phyloP scores from a whole-genome alignment of 2,113 vertebrate genomes.

The Psittacula cyanocephala region DNA sequence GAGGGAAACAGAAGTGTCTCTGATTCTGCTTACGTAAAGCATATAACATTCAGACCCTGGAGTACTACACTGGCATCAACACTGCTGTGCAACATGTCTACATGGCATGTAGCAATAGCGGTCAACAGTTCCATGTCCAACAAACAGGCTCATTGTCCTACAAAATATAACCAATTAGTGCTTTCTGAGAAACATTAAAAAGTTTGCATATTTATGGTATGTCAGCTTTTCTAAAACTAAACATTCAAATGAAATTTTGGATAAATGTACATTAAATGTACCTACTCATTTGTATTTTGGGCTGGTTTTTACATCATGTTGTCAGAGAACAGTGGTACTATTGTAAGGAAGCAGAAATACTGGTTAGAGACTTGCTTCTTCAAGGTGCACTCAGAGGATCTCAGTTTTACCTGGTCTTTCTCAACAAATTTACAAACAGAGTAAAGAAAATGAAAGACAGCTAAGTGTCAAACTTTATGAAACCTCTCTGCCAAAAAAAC shows the following conservation, averaged over 20 bases:
- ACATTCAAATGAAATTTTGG: not conserved
- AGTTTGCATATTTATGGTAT: not conserved
- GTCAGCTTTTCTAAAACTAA: not conserved
- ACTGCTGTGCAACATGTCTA: not conserved
- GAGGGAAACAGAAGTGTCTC: not conserved
- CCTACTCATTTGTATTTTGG: not conserved
- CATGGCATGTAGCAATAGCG: not conserved
- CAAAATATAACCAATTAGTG: not conserved
- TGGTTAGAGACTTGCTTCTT: not conserved
- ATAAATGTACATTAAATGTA: not conserved
- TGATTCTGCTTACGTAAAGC: not conserved
- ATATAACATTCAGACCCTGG: not conserved
- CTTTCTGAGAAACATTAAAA: not conserved
- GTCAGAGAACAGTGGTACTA: not conserved
- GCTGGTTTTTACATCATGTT: not conserved
- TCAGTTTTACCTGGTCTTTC: not conserved
- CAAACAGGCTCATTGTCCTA: not conserved
- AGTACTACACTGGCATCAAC: not conserved
- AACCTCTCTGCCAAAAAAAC: not conserved
- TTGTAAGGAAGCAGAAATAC: not conserved
- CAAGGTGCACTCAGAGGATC: not conserved
- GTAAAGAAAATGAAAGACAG: not conserved
- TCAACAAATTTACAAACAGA: not conserved
- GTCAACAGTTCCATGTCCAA: not conserved
- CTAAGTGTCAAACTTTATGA: not conserved